A percentile compares a stretch with the other conserved stretches of the same genome.
Conservation (phyloP, 2,113 vertebrate species). For the Hippocampus comes region DNA sequence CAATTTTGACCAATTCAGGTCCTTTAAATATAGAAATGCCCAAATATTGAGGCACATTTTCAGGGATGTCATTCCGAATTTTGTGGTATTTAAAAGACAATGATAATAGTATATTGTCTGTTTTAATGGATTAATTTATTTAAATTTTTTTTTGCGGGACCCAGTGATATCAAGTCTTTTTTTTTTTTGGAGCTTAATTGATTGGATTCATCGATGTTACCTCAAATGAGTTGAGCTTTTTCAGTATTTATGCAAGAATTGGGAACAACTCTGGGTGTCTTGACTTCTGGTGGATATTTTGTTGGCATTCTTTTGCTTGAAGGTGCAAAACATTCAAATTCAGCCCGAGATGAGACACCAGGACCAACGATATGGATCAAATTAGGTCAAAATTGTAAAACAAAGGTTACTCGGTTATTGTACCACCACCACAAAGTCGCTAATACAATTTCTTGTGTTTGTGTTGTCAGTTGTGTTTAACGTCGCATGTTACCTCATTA, state of each 20-base stretch:
- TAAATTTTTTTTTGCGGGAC: constrained; percentile 9
- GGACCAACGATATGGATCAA: not conserved
- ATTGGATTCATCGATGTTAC: not conserved
- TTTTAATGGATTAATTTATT: not conserved
- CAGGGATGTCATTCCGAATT: constrained; percentile 12
- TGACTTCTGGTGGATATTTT: not conserved
- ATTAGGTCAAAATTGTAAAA: not conserved
- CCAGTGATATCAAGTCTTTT: not conserved
- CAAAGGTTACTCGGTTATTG: not conserved
- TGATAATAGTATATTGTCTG: not conserved
- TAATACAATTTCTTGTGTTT: not conserved
- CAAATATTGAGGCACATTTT: not conserved
- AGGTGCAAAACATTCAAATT: not conserved
- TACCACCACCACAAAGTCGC: not conserved
- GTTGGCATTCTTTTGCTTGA: not conserved
- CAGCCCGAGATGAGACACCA: not conserved
- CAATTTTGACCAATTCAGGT: constrained; percentile 13
- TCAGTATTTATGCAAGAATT: constrained; percentile 12
- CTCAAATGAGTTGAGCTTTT: constrained; percentile 10
- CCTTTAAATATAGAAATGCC: constrained; percentile 11
- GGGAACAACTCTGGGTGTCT: not conserved
- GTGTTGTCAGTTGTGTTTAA: not conserved
- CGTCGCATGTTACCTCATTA: constrained; percentile 9
- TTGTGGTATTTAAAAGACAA: not conserved
- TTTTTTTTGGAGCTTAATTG: not conserved